Evolutionary conservation across 2,113 vertebrate genomes (phyloP).

Genomic region (Chiloscyllium plagiosum): DNA sequence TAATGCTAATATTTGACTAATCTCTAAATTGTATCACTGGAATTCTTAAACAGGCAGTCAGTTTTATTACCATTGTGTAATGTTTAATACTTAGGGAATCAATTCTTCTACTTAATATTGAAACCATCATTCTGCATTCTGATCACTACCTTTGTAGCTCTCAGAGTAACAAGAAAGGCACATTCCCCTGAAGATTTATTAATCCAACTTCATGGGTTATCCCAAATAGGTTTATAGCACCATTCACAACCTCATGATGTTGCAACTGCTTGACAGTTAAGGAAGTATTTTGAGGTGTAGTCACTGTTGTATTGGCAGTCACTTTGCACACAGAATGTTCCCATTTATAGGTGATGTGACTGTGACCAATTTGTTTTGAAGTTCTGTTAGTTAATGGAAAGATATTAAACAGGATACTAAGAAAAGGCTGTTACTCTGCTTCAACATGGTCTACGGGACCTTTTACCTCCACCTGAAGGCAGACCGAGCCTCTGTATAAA

Average conservation of each 20-base stretch:
- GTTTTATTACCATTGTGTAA: not conserved
- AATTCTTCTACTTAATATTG: not conserved
- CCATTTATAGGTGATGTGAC: not conserved
- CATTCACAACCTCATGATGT: not conserved
- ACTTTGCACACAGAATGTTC: not conserved
- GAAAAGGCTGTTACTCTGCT: not conserved
- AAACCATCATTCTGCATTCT: not conserved
- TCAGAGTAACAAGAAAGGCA: not conserved
- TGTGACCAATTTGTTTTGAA: not conserved
- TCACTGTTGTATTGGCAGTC: not conserved
- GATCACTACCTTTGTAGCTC: not conserved
- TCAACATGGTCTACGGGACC: not conserved
- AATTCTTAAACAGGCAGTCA: too few species aligned
- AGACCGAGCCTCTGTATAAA: not conserved
- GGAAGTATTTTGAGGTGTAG: not conserved
- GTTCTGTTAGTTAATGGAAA: not conserved
- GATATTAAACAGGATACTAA: not conserved
- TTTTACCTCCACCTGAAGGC: not conserved
- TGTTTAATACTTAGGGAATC: not conserved
- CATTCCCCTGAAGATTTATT: not conserved
- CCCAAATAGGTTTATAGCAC: too few species aligned
- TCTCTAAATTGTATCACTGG: not conserved
- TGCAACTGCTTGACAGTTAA: not conserved
- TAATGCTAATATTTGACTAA: not conserved
- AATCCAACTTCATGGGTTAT: not conserved